Conservation (phyloP, 2,888 invertebrate species). For the Drosophila ustulata region DNA sequence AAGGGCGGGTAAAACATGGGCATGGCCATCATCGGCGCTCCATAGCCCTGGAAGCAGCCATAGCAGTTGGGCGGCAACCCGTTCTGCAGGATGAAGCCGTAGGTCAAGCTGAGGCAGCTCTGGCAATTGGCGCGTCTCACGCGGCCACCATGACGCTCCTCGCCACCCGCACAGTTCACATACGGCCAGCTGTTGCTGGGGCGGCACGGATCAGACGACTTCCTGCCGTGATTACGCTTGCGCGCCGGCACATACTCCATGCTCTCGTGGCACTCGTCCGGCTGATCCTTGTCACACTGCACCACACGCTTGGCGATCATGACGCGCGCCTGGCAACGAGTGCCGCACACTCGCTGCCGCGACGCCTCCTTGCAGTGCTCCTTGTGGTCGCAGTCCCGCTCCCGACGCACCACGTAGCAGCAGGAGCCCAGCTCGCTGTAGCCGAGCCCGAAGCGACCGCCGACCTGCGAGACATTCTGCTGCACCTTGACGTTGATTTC, state of each 20-base stretch:
- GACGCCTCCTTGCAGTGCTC: constrained; percentile 67
- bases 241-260: constrained; percentile 73
- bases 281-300: constrained; percentile 57
- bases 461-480: constrained; percentile 79
- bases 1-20: constrained; percentile 30
- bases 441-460: constrained; percentile 83
- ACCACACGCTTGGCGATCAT: constrained; percentile 75
- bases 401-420: constrained; percentile 74
- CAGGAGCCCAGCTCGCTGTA: constrained; percentile 81
- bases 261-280: constrained; percentile 61
- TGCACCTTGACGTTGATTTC: constrained; percentile 79
- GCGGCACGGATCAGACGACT: constrained; percentile 29
- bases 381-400: constrained; percentile 60
- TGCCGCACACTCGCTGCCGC: constrained; percentile 79
- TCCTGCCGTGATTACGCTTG: constrained; percentile 9
- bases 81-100: constrained; percentile 56
- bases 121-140: constrained; percentile 48
- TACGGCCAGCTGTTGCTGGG: constrained; percentile 69
- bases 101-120: constrained; percentile 59
- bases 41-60: constrained; percentile 46
- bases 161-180: constrained; percentile 40
- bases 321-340: constrained; percentile 78
- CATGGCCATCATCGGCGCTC: constrained; percentile 41
- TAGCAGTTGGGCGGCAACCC: constrained; percentile 66
- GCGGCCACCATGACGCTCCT: neutral